These are phyloP conservation scores for Prionailurus viverrinus DNA, from an alignment of 2,113 vertebrate genomes.

Conservation along the genomic window DNA sequence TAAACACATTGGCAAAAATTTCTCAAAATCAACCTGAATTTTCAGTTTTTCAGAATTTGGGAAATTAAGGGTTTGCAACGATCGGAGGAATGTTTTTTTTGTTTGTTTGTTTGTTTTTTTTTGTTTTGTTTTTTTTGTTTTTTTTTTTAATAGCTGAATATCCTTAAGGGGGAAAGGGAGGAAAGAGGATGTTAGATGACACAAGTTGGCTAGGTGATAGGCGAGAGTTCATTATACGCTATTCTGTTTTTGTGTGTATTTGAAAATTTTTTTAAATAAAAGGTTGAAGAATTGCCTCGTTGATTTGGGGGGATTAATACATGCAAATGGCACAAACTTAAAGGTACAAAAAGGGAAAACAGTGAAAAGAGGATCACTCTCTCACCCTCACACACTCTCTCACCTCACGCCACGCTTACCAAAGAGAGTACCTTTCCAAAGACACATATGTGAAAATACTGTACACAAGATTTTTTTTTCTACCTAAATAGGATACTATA, in stretches of 20 bases:
- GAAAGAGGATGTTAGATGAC: background rate
- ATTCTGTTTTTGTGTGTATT: background rate
- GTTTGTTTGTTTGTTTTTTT: too few species aligned
- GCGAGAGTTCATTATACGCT: background rate
- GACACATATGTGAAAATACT: background rate
- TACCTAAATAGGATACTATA: background rate
- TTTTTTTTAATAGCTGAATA: background rate
- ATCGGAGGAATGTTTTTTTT: background rate
- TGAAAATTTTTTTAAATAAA: background rate
- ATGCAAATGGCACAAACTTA: background rate
- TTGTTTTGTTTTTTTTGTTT: too few species aligned
- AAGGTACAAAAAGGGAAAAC: background rate
- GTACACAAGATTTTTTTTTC: background rate
- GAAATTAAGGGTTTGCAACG: background rate
- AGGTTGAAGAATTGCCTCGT: background rate
- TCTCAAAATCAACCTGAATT: background rate
- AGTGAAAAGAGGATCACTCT: background rate
- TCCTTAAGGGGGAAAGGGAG: background rate
- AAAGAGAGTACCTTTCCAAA: background rate
- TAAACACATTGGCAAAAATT: background rate
- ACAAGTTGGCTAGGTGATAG: background rate
- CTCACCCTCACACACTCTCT: background rate
- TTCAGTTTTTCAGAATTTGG: background rate
- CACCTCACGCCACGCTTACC: background rate
- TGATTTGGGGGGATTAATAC: background rate